A percentile compares a stretch with the other conserved stretches of the same genome.
phyloP scores from a whole-genome alignment of 2,113 vertebrate species.

The Epinephelus moara region DNA sequence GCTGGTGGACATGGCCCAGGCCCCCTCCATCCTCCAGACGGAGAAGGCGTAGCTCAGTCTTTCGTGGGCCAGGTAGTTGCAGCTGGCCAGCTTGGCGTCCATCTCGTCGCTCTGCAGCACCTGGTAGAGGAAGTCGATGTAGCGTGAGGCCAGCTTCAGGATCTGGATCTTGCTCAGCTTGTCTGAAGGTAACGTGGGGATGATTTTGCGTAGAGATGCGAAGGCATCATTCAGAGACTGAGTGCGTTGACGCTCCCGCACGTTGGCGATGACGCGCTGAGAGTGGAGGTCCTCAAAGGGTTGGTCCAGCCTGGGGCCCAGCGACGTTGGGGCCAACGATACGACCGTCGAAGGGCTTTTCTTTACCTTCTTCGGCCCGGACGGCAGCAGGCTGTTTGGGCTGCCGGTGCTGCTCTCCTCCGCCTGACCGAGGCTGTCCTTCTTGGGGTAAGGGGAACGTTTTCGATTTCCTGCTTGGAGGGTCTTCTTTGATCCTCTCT shows the following conservation, averaged over 20 bases:
- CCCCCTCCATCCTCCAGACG: conserved; percentile 94
- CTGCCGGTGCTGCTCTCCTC: conserved; percentile 75
- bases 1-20: conserved; percentile 91
- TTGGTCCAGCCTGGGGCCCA: conserved; percentile 81
- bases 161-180: conserved; percentile 95
- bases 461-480: conserved; percentile 81
- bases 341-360: conserved; percentile 75
- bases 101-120: conserved; percentile 92
- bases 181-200: conserved; percentile 92
- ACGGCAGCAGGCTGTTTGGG: conserved; percentile 72
- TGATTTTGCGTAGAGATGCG: conserved; percentile 91
- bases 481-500: conserved; percentile 82
- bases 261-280: conserved; percentile 91
- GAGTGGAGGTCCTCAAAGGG: conserved; percentile 89
- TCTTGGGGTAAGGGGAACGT: conserved; percentile 82
- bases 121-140: conserved; percentile 93
- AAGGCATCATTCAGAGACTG: conserved; percentile 93
- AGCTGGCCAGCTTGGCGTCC: conserved; percentile 90
- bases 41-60: conserved; percentile 93
- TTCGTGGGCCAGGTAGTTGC: conserved; percentile 91
- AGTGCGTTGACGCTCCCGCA: conserved; percentile 90
- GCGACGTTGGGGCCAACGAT: conserved; percentile 78
- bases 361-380: conserved; percentile 78
- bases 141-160: conserved; percentile 91
- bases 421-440: conserved; percentile 66